These are phyloP conservation scores for Hippocampus mohnikei DNA, from an alignment of 2,113 vertebrate species.

Conservation along the genomic window DNA sequence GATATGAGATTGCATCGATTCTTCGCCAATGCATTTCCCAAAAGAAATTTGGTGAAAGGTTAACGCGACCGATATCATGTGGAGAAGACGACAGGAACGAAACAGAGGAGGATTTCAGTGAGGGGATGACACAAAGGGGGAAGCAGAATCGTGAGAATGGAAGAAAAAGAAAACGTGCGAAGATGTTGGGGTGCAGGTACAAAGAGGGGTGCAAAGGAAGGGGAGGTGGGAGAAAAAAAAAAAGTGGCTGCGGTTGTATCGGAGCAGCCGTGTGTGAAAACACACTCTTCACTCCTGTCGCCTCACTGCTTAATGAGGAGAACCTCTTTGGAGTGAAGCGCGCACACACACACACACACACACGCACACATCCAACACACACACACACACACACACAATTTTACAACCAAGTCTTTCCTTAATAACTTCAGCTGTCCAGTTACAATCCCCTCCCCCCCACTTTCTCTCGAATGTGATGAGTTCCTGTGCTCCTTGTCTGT, in stretches of 20 bases:
- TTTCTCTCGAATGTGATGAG: constrained; percentile 58
- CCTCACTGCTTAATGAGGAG: constrained; percentile 68
- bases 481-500: constrained; percentile 44
- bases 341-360: neutral
- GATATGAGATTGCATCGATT: constrained; percentile 5
- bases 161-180: neutral
- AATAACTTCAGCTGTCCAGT: constrained; percentile 69
- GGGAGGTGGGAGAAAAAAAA: constrained; percentile 16
- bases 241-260: constrained; percentile 55
- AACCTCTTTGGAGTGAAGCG: constrained; percentile 54
- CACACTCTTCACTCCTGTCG: constrained; percentile 70
- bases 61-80: constrained; percentile 8
- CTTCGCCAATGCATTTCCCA: constrained; percentile 1
- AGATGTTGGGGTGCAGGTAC: constrained; percentile 2
- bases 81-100: constrained; percentile 3
- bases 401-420: constrained; percentile 67
- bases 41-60: constrained; percentile 11
- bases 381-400: constrained; percentile 29
- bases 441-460: constrained; percentile 59
- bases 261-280: constrained; percentile 68
- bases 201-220: constrained; percentile 8
- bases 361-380: constrained; percentile 1
- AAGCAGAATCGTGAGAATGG: neutral
- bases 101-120: constrained; percentile 12
- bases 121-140: neutral